A percentile compares a stretch with the other conserved stretches of the same genome.
phyloP scores from a whole-genome alignment of 1,140 invertebrate species.

The Globodera ellingtonae region DNA sequence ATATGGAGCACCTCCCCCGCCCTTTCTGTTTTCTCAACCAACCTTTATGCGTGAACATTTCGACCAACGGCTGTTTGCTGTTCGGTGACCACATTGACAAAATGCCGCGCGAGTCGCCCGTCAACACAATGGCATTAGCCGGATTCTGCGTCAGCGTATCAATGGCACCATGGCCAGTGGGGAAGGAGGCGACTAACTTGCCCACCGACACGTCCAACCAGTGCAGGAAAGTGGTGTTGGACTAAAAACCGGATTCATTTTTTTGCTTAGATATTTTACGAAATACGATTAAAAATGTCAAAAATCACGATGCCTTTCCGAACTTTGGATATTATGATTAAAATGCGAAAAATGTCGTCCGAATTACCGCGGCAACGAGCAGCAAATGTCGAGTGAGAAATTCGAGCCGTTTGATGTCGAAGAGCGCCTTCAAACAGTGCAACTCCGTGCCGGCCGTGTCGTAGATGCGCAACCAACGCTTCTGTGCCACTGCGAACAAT shows the following conservation, averaged over 20 bases:
- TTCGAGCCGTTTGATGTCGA: constrained; percentile 79
- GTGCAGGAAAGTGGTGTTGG: constrained; percentile 78
- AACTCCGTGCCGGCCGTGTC: constrained; percentile 94
- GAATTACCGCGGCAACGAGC: constrained; percentile 77
- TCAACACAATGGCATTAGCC: constrained; percentile 85
- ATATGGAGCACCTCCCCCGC: not conserved
- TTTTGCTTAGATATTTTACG: too few relatives aligned
- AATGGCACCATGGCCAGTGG: constrained; percentile 76
- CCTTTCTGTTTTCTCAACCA: not conserved
- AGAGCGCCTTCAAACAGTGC: constrained; percentile 87
- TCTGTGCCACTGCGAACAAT: constrained; percentile 95
- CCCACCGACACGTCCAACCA: constrained; percentile 95
- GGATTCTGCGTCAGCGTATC: constrained; percentile 90
- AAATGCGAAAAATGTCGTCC: too few relatives aligned
- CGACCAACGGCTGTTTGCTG: constrained; percentile 82
- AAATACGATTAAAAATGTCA: too few relatives aligned
- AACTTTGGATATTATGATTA: too few relatives aligned
- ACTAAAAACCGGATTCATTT: constrained; percentile 70
- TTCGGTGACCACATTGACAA: constrained; percentile 91
- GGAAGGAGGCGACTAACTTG: constrained; percentile 79
- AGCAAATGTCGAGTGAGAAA: constrained; percentile 98
- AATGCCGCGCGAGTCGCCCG: constrained; percentile 86
- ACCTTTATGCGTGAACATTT: constrained; percentile 81
- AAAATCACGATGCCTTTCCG: too few relatives aligned
- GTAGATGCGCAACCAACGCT: constrained; percentile 93